Conservation (phyloP, 1,140 invertebrate species). For the Sogatella furcifera region DNA sequence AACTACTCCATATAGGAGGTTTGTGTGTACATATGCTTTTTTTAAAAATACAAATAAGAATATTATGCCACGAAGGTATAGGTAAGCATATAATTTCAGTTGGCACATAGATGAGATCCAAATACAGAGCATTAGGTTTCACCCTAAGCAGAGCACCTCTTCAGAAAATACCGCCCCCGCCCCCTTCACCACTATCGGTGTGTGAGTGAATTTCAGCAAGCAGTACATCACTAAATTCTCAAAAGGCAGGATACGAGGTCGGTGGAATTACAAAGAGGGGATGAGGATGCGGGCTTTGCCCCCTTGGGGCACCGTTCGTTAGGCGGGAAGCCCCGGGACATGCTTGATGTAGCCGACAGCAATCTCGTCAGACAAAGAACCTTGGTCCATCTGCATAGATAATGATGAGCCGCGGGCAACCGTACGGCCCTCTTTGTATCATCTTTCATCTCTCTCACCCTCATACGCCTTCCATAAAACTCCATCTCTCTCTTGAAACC, state of each 20-base stretch:
- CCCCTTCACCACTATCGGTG: no score
- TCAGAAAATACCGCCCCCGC: no score
- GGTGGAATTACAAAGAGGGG: not conserved
- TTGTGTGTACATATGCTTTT: no score
- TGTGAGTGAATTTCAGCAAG: no score
- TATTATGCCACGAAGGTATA: no score
- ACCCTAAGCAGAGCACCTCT: no score
- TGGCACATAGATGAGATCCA: no score
- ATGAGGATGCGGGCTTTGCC: not conserved
- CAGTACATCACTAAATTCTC: not conserved
- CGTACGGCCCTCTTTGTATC: not conserved
- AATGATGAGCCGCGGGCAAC: not conserved
- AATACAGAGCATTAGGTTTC: no score
- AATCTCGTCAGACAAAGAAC: not conserved
- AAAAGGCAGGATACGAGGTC: not conserved
- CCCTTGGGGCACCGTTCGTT: not conserved
- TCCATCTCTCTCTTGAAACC: not conserved
- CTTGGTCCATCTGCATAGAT: conserved; percentile 1
- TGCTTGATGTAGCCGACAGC: not conserved
- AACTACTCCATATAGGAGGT: no score
- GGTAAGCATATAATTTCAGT: no score
- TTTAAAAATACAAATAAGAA: no score
- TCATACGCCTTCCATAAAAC: not conserved
- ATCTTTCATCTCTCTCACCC: not conserved
- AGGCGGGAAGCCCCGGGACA: not conserved